Percentiles rank a stretch among this genome's conserved stretches.
These are phyloP conservation scores for Cheilosia grossa DNA, from an alignment of 2,888 invertebrate genomes.

Conservation along the genomic window DNA sequence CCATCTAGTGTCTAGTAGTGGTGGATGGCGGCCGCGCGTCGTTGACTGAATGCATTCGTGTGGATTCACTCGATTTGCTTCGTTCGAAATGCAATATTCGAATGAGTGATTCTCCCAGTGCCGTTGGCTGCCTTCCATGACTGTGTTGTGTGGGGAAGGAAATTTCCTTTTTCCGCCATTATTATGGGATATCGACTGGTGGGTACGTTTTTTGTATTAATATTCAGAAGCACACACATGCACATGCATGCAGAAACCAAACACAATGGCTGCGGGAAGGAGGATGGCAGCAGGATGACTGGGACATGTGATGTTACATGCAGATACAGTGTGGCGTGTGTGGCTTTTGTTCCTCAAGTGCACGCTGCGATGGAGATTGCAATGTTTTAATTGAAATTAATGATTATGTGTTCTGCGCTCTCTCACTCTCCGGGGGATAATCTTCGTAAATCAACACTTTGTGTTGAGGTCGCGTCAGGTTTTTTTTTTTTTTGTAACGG, in stretches of 20 bases:
- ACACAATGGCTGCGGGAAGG: not conserved
- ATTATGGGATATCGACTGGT: conserved; percentile 37
- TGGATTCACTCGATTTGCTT: conserved; percentile 72
- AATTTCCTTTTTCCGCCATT: conserved; percentile 31
- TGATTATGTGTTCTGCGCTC: conserved; percentile 58
- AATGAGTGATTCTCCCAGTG: conserved; percentile 64
- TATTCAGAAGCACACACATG: conserved; percentile 12
- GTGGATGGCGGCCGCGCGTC: conserved; percentile 40
- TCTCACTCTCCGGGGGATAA: conserved; percentile 30
- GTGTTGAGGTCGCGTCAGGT: not conserved
- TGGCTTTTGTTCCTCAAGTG: conserved; percentile 27
- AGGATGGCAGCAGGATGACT: conserved; percentile 4
- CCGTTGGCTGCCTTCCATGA: not conserved
- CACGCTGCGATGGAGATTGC: conserved; percentile 40
- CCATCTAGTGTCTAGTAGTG: conserved; percentile 6
- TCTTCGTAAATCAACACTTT: conserved; percentile 64
- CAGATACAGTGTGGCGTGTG: conserved; percentile 33
- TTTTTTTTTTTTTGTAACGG: not conserved
- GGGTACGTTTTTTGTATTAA: conserved; percentile 48
- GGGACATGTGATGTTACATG: conserved; percentile 43
- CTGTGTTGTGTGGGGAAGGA: not conserved
- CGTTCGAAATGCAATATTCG: conserved; percentile 67
- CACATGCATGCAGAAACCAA: not conserved
- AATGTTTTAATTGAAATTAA: conserved; percentile 70
- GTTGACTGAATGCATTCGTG: conserved; percentile 62